Evolutionary conservation across 2,888 invertebrate genomes (phyloP).

Genomic region (Macropis europaea): DNA sequence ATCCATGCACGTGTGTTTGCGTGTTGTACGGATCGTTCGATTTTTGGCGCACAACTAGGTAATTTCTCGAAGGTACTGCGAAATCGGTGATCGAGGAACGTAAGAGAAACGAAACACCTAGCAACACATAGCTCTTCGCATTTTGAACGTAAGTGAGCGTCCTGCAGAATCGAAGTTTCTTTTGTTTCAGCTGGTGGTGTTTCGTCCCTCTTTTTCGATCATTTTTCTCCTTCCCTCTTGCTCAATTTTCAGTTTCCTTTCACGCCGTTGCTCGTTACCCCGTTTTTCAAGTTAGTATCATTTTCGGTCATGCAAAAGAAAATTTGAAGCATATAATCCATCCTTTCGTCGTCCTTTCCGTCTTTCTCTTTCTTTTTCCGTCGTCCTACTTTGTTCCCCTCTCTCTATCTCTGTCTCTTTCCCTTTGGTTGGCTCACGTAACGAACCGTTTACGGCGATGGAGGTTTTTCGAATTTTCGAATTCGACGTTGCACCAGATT

Average conservation of each 20-base stretch:
- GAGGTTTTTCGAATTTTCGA: conserved; percentile 39
- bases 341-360: not conserved
- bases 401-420: not conserved
- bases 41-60: conserved; percentile 74
- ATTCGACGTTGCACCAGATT: not conserved
- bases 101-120: not conserved
- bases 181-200: conserved; percentile 25
- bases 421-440: conserved; percentile 6
- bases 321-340: not conserved
- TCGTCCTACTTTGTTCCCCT: not conserved
- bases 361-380: conserved; percentile 14
- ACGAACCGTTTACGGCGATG: conserved; percentile 38
- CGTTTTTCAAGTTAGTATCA: no score
- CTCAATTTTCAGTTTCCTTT: not conserved
- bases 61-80: conserved; percentile 43
- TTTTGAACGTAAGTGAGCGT: not conserved
- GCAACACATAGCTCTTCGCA: not conserved
- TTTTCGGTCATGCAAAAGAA: not conserved
- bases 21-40: conserved; percentile 64
- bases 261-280: not conserved
- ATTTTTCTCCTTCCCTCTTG: not conserved
- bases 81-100: not conserved
- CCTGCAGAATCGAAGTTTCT: not conserved
- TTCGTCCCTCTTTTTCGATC: conserved; percentile 4
- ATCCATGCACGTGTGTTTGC: conserved; percentile 59